Conservation (phyloP, 2,113 vertebrate genomes). For the Pica pica region DNA sequence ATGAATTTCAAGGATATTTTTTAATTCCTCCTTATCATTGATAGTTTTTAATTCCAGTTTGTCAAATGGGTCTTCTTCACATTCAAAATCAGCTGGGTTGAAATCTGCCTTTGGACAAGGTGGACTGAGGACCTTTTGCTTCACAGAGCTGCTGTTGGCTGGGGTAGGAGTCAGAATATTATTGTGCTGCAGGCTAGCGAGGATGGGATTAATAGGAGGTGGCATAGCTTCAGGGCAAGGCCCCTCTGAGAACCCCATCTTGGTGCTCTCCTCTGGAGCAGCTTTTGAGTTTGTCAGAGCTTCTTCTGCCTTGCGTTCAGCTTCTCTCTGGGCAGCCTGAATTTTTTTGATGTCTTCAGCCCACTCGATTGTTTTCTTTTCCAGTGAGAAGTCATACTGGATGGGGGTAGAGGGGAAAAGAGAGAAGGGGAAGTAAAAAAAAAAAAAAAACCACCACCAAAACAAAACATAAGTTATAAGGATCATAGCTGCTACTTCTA, state of each 20-base stretch:
- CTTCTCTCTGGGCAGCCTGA: constrained; percentile 78
- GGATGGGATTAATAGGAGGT: constrained; percentile 88
- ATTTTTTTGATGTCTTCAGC: constrained; percentile 84
- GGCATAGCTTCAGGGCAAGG: constrained; percentile 52
- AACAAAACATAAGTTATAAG: not conserved
- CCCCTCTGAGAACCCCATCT: constrained; percentile 58
- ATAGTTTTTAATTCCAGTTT: constrained; percentile 96
- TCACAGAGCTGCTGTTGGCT: constrained; percentile 76
- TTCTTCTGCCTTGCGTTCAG: constrained; percentile 64
- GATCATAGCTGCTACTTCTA: not conserved
- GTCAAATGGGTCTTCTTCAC: constrained; percentile 96
- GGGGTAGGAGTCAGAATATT: constrained; percentile 93
- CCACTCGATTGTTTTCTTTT: constrained; percentile 87
- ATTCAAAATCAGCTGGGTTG: constrained; percentile 96
- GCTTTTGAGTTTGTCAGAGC: constrained; percentile 47
- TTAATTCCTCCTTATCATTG: constrained; percentile 91
- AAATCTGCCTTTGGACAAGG: constrained; percentile 78
- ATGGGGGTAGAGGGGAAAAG: not conserved
- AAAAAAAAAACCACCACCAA: not conserved
- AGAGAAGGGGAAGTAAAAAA: not conserved
- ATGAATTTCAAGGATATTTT: constrained; percentile 87
- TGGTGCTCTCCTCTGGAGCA: constrained; percentile 52
- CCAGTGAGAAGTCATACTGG: constrained; percentile 95
- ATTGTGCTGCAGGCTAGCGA: constrained; percentile 88
- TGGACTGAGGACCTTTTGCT: constrained; percentile 80